Percentiles rank a stretch among this genome's conserved stretches.
These are phyloP conservation scores for Lordiphosa stackelbergi DNA, from an alignment of 1,140 invertebrate genomes.

Conservation along the genomic window DNA sequence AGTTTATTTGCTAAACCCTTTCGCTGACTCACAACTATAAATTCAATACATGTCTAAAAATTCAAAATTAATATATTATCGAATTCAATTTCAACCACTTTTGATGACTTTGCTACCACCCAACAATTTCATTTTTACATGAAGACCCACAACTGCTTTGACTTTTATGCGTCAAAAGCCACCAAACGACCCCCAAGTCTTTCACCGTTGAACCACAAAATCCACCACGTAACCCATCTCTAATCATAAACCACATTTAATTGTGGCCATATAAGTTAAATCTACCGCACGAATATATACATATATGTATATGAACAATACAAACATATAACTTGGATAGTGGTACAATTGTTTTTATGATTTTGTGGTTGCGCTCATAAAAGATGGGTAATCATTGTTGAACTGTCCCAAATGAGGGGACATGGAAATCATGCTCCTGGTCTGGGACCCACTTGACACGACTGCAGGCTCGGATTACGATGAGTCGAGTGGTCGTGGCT, in stretches of 20 bases:
- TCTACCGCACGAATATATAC: slow-evolving; percentile 11
- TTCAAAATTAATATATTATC: no score
- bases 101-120: no score
- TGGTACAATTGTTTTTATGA: slow-evolving; percentile 44
- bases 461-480: slow-evolving; percentile 58
- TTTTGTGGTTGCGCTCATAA: slow-evolving; percentile 32
- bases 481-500: slow-evolving; percentile 16
- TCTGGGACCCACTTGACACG: slow-evolving; percentile 61
- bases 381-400: slow-evolving; percentile 26
- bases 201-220: slow-evolving; percentile 20
- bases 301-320: slow-evolving; percentile 11
- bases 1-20: no score
- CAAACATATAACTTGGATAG: not conserved
- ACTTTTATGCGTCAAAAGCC: slow-evolving; percentile 13
- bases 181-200: slow-evolving; percentile 31
- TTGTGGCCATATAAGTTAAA: slow-evolving; percentile 25
- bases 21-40: no score
- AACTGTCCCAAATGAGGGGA: slow-evolving; percentile 7
- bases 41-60: no score
- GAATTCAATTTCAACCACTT: no score
- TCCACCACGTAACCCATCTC: slow-evolving; percentile 34
- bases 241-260: slow-evolving; percentile 59
- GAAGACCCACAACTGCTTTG: slow-evolving; percentile 21
- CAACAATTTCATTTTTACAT: slow-evolving; percentile 8
- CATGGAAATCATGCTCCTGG: slow-evolving; percentile 45